phyloP scores from a whole-genome alignment of 2,888 invertebrate genomes.

The Tricholauxania praeusta region DNA sequence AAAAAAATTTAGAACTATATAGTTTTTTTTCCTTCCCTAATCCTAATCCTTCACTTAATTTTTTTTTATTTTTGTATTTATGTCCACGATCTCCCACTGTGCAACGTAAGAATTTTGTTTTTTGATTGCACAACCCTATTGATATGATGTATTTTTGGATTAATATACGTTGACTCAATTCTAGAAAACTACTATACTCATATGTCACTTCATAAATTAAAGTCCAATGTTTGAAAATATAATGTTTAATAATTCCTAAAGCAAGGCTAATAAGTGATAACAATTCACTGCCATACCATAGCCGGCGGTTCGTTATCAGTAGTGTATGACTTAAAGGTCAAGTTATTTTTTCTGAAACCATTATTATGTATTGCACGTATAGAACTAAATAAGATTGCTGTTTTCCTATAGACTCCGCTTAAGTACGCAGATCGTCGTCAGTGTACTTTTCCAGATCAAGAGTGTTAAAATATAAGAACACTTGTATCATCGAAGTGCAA shows the following conservation, averaged over 20 bases:
- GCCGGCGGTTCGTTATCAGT: constrained; percentile 46
- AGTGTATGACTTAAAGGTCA: constrained; percentile 48
- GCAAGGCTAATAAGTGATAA: constrained; percentile 14
- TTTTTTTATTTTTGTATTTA: too few species aligned
- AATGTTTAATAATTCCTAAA: constrained; percentile 13
- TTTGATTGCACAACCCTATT: too few species aligned
- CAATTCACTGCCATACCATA: constrained; percentile 32
- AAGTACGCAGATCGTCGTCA: constrained; percentile 17
- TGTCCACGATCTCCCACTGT: too few species aligned
- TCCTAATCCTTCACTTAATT: too few species aligned
- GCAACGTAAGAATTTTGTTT: neutral
- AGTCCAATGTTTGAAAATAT: constrained; percentile 23
- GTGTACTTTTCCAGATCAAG: constrained; percentile 32
- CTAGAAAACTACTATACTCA: too few species aligned
- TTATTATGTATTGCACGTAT: neutral
- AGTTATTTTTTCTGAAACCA: constrained; percentile 28
- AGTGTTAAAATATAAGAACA: constrained; percentile 5
- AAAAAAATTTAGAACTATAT: too few species aligned
- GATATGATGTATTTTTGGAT: too few species aligned
- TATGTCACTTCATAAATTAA: neutral
- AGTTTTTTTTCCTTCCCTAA: too few species aligned
- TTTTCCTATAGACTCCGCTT: constrained; percentile 38
- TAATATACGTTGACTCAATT: too few species aligned
- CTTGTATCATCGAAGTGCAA: neutral
- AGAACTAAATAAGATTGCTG: constrained; percentile 37